Conservation (phyloP, 35 echinoderm and acorn worm genomes). For the Nesometra sesokonis region DNA sequence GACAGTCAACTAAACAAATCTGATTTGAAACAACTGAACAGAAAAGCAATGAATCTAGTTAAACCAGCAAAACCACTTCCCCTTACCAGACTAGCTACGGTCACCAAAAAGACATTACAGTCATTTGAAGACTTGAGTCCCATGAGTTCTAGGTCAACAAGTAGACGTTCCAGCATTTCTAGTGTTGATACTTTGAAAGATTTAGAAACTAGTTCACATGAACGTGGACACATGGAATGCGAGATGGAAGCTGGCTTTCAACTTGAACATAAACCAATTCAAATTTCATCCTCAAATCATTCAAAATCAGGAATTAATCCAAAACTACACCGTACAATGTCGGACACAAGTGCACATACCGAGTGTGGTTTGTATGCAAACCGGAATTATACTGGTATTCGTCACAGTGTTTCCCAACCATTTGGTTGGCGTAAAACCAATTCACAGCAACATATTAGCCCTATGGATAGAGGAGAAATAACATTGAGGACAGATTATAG, state of each 20-base stretch:
- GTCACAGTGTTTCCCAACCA: not conserved
- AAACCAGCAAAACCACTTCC: slow-evolving; percentile 25
- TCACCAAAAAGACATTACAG: slow-evolving; percentile 37
- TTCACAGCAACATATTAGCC: not conserved
- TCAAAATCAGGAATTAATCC: not conserved
- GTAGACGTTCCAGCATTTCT: slow-evolving; percentile 36
- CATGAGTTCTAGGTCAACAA: slow-evolving; percentile 17
- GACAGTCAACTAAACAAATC: not conserved
- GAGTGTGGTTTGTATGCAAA: not conserved
- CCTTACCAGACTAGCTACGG: slow-evolving; percentile 31
- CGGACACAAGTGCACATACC: not conserved
- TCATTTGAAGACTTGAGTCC: slow-evolving; percentile 42
- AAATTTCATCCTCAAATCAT: not conserved
- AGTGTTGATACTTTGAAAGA: slow-evolving; percentile 24
- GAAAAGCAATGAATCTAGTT: not conserved
- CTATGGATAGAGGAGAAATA: not conserved
- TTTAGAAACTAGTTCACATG: not conserved
- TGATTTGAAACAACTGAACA: not conserved
- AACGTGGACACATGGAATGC: not conserved
- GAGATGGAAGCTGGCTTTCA: not conserved
- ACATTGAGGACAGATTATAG: not conserved
- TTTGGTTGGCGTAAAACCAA: not conserved
- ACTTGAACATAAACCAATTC: not conserved
- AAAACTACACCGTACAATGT: not conserved
- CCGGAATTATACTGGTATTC: not conserved